Percentiles rank a stretch among this genome's conserved stretches.
Conservation (phyloP, 1,140 invertebrate species). For the Trichogramma pretiosum region DNA sequence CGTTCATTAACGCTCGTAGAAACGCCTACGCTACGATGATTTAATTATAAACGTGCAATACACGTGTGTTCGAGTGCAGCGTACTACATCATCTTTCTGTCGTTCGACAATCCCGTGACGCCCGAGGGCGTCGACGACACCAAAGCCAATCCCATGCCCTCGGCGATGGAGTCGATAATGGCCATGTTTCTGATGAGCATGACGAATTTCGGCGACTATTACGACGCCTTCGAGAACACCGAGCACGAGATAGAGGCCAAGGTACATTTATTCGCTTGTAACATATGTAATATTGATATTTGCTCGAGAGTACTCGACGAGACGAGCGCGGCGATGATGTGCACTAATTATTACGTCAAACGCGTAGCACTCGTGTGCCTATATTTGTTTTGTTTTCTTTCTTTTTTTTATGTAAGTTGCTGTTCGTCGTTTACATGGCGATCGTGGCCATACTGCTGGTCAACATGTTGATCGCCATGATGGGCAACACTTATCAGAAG, state of each 20-base stretch:
- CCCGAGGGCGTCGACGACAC: constrained; percentile 66
- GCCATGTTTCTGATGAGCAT: constrained; percentile 97
- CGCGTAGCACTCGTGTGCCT: background rate
- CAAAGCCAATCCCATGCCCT: constrained; percentile 72
- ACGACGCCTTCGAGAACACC: constrained; percentile 77
- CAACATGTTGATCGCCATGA: constrained; percentile 99
- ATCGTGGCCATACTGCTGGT: constrained; percentile 91
- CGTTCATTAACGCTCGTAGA: too few relatives aligned
- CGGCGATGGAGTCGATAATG: constrained; percentile 87
- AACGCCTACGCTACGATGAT: too few relatives aligned
- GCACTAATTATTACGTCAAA: too few relatives aligned
- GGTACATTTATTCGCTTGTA: constrained; percentile 43
- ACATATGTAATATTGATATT: too few relatives aligned
- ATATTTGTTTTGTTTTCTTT: too few relatives aligned
- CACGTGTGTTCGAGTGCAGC: too few relatives aligned
- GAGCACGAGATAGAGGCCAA: constrained; percentile 83
- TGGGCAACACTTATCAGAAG: constrained; percentile 98
- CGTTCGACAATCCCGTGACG: constrained; percentile 70
- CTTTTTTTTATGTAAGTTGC: constrained; percentile 64
- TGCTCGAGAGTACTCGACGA: too few relatives aligned
- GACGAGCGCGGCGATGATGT: too few relatives aligned
- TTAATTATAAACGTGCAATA: too few relatives aligned
- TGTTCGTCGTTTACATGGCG: constrained; percentile 93
- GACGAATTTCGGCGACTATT: constrained; percentile 92
- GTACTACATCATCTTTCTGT: constrained; percentile 85